A percentile compares a stretch with the other conserved stretches of the same genome.
Evolutionary conservation across 2,888 invertebrate species (phyloP).

Genomic region (Synergus laeviventris): DNA sequence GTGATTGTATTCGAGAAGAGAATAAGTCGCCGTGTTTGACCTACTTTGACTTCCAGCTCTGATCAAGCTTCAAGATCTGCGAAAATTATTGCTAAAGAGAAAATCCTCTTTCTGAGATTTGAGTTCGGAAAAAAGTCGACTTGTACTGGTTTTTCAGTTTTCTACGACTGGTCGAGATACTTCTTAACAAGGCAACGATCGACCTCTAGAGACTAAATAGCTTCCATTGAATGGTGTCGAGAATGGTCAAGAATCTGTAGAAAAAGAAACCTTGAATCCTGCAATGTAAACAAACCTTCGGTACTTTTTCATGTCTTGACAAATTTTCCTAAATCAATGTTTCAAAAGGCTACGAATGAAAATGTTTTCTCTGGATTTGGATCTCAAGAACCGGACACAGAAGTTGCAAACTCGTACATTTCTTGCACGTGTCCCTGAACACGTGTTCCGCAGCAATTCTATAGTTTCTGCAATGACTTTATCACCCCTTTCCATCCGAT

Average conservation of each 20-base stretch:
- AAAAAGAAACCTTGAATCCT: constrained; percentile 42
- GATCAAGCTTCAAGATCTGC: neutral
- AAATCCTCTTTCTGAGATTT: constrained; percentile 6
- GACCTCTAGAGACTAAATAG: constrained; percentile 49
- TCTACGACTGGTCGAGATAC: constrained; percentile 50
- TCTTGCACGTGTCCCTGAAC: neutral
- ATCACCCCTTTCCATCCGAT: neutral
- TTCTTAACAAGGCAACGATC: constrained; percentile 49
- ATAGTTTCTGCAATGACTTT: neutral
- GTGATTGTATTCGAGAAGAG: too few species aligned
- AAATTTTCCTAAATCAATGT: neutral
- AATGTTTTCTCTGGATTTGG: neutral
- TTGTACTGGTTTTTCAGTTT: constrained; percentile 68
- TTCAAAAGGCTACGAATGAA: neutral
- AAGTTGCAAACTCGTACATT: neutral
- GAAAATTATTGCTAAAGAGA: neutral
- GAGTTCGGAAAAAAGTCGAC: constrained; percentile 5
- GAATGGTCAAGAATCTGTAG: constrained; percentile 41
- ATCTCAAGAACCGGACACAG: neutral
- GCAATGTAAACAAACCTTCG: constrained; percentile 20
- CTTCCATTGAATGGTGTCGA: constrained; percentile 42
- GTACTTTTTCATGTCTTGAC: constrained; percentile 51
- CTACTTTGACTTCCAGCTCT: neutral
- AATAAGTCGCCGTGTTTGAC: neutral
- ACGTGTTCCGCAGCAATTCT: neutral